A percentile compares a stretch with the other conserved stretches of the same genome.
Conservation (phyloP, 2,888 invertebrate genomes). For the Mimas tiliae region DNA sequence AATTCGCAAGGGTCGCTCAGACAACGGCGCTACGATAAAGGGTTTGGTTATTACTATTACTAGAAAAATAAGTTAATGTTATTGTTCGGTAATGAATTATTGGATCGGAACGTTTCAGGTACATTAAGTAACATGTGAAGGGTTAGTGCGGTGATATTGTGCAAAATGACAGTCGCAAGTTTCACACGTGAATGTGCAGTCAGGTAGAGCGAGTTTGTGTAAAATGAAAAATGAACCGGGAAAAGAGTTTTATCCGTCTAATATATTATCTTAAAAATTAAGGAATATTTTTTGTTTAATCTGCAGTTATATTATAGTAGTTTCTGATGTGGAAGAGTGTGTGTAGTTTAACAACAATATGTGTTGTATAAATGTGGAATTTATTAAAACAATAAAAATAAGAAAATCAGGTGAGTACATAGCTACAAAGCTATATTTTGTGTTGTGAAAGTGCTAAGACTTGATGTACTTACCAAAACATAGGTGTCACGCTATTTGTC, state of each 20-base stretch:
- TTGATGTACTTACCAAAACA: too few relatives aligned
- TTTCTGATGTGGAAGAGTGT: too few relatives aligned
- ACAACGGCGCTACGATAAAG: conserved; percentile 71
- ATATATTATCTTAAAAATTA: too few relatives aligned
- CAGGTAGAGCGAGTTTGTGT: conserved; percentile 54
- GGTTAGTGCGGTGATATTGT: conserved; percentile 67
- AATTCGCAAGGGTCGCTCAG: conserved; percentile 78
- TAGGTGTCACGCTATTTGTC: not conserved
- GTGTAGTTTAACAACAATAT: too few relatives aligned
- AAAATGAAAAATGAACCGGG: not conserved
- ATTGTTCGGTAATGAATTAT: conserved; percentile 84
- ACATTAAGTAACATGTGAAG: conserved; percentile 80
- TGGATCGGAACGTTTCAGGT: conserved; percentile 83
- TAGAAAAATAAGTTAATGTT: conserved; percentile 76
- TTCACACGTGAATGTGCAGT: conserved; percentile 79
- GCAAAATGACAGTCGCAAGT: conserved; percentile 72
- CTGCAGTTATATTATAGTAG: too few relatives aligned
- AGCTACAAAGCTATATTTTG: too few relatives aligned
- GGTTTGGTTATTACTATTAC: conserved; percentile 83
- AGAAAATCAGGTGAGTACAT: too few relatives aligned
- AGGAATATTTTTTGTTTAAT: too few relatives aligned
- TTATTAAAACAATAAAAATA: too few relatives aligned
- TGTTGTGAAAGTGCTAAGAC: too few relatives aligned
- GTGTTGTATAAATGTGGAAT: too few relatives aligned
- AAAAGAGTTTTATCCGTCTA: too few relatives aligned